phyloP scores from a whole-genome alignment of 2,113 vertebrate genomes.

The Sander vitreus region DNA sequence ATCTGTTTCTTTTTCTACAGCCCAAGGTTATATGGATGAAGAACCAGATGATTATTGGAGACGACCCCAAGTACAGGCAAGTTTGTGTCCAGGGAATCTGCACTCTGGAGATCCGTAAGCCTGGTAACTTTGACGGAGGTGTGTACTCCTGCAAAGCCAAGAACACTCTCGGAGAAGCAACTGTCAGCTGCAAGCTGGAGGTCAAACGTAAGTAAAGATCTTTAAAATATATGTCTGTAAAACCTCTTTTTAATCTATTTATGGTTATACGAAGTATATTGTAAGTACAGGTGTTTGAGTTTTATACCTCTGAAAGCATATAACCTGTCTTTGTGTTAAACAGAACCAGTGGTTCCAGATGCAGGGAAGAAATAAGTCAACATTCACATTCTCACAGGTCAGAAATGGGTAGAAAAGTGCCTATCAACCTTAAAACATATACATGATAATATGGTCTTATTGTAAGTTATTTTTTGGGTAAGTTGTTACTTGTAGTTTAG shows the following conservation, averaged over 20 bases:
- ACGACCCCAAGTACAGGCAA: conserved; percentile 92
- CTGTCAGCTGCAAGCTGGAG: conserved; percentile 91
- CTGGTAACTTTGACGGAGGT: conserved; percentile 91
- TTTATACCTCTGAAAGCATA: not conserved
- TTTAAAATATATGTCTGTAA: not conserved
- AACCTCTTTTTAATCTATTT: not conserved
- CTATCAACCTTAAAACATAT: not conserved
- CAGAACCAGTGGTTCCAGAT: conserved; percentile 76
- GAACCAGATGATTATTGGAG: conserved; percentile 94
- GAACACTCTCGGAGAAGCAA: conserved; percentile 90
- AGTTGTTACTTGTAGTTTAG: not conserved
- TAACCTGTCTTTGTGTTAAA: conserved; percentile 23
- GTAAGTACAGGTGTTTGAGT: not conserved
- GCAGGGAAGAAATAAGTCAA: conserved; percentile 79
- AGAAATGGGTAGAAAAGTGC: conserved; percentile 38
- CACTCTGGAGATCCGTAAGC: conserved; percentile 96
- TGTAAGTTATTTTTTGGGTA: not conserved
- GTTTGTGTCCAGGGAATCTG: conserved; percentile 92
- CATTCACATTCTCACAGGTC: conserved; percentile 69
- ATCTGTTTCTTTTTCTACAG: conserved; percentile 77
- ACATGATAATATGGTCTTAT: not conserved
- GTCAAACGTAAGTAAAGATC: conserved; percentile 89
- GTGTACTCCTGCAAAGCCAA: conserved; percentile 93
- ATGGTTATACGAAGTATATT: not conserved
- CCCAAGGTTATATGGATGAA: conserved; percentile 96